These are phyloP conservation scores for Nasonia giraulti DNA, from an alignment of 1,140 invertebrate species.

Conservation along the genomic window DNA sequence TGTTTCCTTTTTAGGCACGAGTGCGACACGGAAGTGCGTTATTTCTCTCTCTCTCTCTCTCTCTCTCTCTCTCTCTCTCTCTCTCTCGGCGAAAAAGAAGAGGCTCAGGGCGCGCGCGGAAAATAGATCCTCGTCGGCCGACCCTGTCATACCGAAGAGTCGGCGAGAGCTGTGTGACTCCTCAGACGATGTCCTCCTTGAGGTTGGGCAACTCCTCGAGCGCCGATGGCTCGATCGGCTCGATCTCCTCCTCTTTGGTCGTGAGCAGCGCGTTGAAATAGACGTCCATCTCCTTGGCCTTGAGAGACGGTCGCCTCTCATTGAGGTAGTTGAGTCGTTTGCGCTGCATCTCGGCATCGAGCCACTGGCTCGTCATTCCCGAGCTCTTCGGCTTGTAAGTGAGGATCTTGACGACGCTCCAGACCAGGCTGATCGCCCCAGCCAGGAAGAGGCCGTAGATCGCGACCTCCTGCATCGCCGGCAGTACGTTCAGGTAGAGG, in stretches of 20 bases:
- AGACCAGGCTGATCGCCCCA: conserved; percentile 74
- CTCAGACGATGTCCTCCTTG: conserved; percentile 66
- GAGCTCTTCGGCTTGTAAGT: conserved; percentile 61
- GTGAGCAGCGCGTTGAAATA: conserved; percentile 69
- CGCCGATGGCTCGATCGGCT: conserved; percentile 43
- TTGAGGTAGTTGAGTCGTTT: conserved; percentile 63
- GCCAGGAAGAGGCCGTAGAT: conserved; percentile 78
- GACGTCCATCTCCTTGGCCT: conserved; percentile 68
- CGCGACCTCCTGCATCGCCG: conserved; percentile 75
- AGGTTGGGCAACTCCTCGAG: conserved; percentile 58
- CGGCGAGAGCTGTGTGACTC: not conserved
- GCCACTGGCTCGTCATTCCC: conserved; percentile 57
- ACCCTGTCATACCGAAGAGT: not conserved
- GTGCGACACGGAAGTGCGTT: no score
- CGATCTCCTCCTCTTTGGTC: conserved; percentile 43
- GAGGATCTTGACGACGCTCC: conserved; percentile 69
- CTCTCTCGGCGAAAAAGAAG: no score
- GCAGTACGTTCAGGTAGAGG: conserved; percentile 82
- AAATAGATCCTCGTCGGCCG: no score
- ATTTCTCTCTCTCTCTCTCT: no score
- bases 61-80: no score
- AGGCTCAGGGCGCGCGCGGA: no score
- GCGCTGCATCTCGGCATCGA: conserved; percentile 62
- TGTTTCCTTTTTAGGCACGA: no score
- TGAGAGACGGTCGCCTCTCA: conserved; percentile 60